These are phyloP conservation scores for Hippasteria phrygiana DNA, from an alignment of 53 echinoderm and acorn worm genomes.

Conservation along the genomic window DNA sequence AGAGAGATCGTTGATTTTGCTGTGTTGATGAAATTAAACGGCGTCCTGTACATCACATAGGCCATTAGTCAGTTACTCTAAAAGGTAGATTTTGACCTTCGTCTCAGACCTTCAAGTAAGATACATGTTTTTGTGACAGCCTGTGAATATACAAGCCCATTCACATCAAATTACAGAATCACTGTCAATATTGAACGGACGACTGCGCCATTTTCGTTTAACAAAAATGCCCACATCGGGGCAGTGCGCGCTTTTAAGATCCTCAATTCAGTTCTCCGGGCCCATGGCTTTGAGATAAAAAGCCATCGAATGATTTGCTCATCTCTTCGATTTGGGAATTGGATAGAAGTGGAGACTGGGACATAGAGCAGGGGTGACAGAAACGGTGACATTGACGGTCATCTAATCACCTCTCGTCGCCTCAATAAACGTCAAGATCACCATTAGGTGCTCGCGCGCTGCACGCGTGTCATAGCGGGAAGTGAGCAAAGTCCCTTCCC, in stretches of 20 bases:
- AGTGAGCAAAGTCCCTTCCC: not conserved
- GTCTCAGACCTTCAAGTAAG: not conserved
- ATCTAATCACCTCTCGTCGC: not conserved
- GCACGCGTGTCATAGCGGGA: not conserved
- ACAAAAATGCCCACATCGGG: not conserved
- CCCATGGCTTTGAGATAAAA: not conserved
- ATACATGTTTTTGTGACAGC: not conserved
- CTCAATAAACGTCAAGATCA: constrained; percentile 3
- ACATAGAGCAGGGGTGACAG: not conserved
- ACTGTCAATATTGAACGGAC: not conserved
- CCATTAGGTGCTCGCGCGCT: not conserved
- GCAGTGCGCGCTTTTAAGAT: not conserved
- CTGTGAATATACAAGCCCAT: not conserved
- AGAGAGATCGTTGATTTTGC: too few species aligned
- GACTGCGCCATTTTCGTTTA: not conserved
- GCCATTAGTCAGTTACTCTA: not conserved
- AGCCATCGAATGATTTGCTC: not conserved
- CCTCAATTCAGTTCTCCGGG: not conserved
- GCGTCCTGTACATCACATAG: not conserved
- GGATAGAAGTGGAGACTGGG: constrained; percentile 18
- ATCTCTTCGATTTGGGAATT: constrained; percentile 12
- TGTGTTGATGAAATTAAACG: too few species aligned
- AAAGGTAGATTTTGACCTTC: not conserved
- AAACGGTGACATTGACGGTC: constrained; percentile 25
- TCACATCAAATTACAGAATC: not conserved